phyloP scores from a whole-genome alignment of 2,888 invertebrate genomes.

The Mythimna vitellina region DNA sequence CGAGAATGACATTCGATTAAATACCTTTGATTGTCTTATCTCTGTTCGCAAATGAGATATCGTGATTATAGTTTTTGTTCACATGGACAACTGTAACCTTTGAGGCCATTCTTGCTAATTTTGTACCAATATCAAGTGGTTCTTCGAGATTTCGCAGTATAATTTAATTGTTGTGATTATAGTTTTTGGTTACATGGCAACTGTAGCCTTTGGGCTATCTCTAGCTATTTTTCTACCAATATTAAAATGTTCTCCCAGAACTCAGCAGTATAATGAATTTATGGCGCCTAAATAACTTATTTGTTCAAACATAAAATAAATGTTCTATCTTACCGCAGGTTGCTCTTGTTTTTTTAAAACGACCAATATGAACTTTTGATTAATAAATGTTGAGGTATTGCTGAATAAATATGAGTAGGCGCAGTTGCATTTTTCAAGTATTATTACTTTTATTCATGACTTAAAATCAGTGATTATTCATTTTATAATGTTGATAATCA shows the following conservation, averaged over 20 bases:
- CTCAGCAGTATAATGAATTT: neutral
- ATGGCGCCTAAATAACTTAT: neutral
- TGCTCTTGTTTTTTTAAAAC: neutral
- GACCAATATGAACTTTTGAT: no score
- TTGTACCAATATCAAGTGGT: neutral
- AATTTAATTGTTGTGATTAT: constrained; percentile 1
- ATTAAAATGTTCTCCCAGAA: neutral
- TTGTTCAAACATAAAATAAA: no score
- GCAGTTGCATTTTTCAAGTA: no score
- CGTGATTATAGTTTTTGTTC: constrained; percentile 27
- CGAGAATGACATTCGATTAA: constrained; percentile 47
- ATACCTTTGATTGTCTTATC: constrained; percentile 47
- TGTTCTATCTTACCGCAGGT: neutral
- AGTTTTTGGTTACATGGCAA: constrained; percentile 14
- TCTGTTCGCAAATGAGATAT: constrained; percentile 33
- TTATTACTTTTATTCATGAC: no score
- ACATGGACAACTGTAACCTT: constrained; percentile 2
- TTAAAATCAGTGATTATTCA: no score
- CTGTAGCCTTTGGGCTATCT: neutral
- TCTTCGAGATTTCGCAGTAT: neutral
- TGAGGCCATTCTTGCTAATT: neutral
- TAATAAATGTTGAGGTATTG: no score
- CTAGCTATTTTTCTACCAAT: no score
- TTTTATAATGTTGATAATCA: no score
- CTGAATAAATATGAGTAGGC: no score